Evolutionary conservation across 30 jellyfish, hydroid and myxozoan genomes (phyloP).

Genomic region (Turritopsis dohrnii): DNA sequence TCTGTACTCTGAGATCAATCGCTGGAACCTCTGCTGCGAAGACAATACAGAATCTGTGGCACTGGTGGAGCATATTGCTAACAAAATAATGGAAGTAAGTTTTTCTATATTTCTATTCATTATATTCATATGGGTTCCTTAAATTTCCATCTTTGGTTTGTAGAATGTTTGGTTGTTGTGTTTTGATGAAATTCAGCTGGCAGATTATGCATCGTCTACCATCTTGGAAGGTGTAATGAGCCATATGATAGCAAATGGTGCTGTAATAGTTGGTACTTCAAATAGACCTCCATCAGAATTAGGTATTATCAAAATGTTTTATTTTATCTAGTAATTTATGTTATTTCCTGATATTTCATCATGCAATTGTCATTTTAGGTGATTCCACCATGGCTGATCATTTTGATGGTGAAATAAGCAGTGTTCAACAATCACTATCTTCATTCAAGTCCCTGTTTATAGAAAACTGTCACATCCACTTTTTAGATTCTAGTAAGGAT

Average conservation of each 20-base stretch:
- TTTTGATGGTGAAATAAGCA: conserved; percentile 55
- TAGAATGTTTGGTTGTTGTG: conserved; percentile 67
- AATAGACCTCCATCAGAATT: conserved; percentile 54
- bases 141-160: background rate
- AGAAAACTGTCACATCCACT: conserved; percentile 40
- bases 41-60: conserved; percentile 22
- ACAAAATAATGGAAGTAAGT: conserved; percentile 38
- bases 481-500: conserved; percentile 50
- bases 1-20: conserved; percentile 71
- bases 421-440: conserved; percentile 23
- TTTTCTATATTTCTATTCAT: background rate
- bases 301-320: no score
- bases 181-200: conserved; percentile 75
- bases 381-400: conserved; percentile 53
- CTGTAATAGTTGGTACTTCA: conserved; percentile 78
- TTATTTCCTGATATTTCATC: background rate
- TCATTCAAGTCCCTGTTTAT: conserved; percentile 47
- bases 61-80: conserved; percentile 72
- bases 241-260: conserved; percentile 60
- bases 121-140: no score
- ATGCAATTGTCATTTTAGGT: conserved; percentile 15
- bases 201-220: conserved; percentile 64
- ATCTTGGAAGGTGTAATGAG: conserved; percentile 54
- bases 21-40: conserved; percentile 62
- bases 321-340: no score